Evolutionary conservation across 2,113 vertebrate genomes (phyloP).

Genomic region (Hippocampus guttulatus): DNA sequence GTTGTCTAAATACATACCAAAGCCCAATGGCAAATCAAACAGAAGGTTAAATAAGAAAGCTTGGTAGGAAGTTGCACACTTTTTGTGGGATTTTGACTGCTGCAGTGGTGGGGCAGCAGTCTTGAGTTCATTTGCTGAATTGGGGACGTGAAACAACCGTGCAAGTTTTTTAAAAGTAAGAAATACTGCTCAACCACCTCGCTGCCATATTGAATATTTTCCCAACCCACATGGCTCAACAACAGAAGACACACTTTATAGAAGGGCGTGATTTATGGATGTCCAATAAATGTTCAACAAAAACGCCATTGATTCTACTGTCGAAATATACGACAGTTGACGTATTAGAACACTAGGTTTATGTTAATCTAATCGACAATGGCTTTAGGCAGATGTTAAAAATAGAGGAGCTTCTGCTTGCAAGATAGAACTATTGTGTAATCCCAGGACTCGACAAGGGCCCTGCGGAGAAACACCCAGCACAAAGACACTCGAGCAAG

Average conservation of each 20-base stretch:
- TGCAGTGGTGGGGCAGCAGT: conserved; percentile 21
- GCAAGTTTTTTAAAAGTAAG: background rate
- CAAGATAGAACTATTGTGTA: conserved; percentile 11
- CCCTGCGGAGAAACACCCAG: conserved; percentile 18
- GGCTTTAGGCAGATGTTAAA: conserved; percentile 2
- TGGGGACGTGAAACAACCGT: conserved; percentile 25
- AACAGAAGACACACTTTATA: conserved; percentile 20
- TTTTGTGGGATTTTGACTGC: background rate
- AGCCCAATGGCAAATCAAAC: conserved; percentile 13
- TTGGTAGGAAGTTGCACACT: background rate
- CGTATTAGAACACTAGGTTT: background rate
- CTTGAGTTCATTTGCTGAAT: conserved; percentile 36
- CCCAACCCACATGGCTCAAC: conserved; percentile 46
- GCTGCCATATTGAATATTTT: conserved; percentile 60
- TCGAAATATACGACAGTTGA: conserved; percentile 3
- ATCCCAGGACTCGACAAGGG: conserved; percentile 5
- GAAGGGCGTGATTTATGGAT: conserved; percentile 14
- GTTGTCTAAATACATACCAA: conserved; percentile 29
- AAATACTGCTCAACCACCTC: background rate
- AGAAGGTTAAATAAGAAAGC: conserved; percentile 1
- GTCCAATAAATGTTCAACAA: conserved; percentile 8
- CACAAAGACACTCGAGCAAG: conserved; percentile 26
- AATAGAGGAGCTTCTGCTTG: conserved; percentile 12
- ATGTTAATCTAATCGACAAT: conserved; percentile 6
- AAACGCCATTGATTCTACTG: conserved; percentile 5